Percentiles rank a stretch among this genome's conserved stretches.
These are phyloP conservation scores for Eulemur coronatus DNA, from an alignment of 2,797 vertebrate genomes.

Conservation along the genomic window DNA sequence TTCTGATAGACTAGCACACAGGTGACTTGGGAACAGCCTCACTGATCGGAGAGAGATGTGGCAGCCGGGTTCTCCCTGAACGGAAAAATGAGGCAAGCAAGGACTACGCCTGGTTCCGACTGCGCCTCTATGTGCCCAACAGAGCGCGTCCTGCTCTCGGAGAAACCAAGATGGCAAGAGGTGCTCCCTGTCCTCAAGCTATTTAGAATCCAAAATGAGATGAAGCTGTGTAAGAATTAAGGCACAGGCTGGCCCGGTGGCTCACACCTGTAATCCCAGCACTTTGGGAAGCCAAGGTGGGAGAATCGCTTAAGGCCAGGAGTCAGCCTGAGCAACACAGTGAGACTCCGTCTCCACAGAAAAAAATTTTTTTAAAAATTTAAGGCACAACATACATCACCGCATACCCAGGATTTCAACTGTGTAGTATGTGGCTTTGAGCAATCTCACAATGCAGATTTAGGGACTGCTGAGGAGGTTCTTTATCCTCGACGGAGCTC, in stretches of 20 bases:
- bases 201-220: not conserved
- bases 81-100: rapidly evolving
- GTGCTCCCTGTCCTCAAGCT: not conserved
- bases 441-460: not conserved
- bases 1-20: not conserved
- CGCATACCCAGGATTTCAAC: not conserved
- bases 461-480: not conserved
- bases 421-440: not conserved
- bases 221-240: not conserved
- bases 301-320: not conserved
- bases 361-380: not conserved
- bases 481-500: not conserved
- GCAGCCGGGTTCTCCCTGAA: not conserved
- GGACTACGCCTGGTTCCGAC: rapidly evolving
- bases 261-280: not conserved
- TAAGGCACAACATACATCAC: not conserved
- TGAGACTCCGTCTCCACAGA: not conserved
- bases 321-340: not conserved
- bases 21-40: not conserved
- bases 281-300: too few relatives aligned
- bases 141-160: not conserved
- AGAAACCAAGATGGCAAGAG: not conserved
- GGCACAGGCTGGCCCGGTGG: not conserved
- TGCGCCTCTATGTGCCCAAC: not conserved
- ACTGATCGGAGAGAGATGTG: not conserved